Evolutionary conservation across 2,113 vertebrate genomes (phyloP).

Genomic region (Bufo bufo): DNA sequence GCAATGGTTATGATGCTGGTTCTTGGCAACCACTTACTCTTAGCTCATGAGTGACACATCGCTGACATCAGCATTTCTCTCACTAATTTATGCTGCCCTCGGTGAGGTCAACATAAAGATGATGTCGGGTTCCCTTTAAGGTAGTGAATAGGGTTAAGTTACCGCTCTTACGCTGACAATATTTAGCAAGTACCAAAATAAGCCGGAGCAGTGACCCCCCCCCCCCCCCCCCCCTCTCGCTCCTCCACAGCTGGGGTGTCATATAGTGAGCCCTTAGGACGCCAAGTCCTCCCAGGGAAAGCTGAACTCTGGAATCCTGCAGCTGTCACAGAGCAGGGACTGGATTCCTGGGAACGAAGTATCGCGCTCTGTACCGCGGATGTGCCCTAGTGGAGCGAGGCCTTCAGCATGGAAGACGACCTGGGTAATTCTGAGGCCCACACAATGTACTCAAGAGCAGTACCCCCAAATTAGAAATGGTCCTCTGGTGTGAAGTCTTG

Average conservation of each 20-base stretch:
- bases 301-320: constrained; percentile 29
- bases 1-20: too few relatives aligned
- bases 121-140: too few relatives aligned
- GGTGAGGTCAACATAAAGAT: too few relatives aligned
- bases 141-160: neutral
- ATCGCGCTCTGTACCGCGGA: neutral
- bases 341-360: neutral
- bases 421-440: neutral
- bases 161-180: neutral
- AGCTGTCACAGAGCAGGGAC: constrained; percentile 24
- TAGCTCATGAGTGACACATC: too few relatives aligned
- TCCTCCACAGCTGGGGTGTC: constrained; percentile 46
- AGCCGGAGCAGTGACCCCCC: neutral
- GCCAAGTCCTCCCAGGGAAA: constrained; percentile 24
- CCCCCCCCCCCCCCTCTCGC: neutral
- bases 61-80: too few relatives aligned
- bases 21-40: too few relatives aligned
- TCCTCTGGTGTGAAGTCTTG: too few relatives aligned
- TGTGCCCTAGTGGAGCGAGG: neutral
- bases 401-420: too few relatives aligned
- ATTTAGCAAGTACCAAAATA: constrained; percentile 52
- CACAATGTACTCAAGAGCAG: neutral
- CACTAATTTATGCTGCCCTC: too few relatives aligned
- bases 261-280: neutral
- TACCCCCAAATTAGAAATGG: neutral